Conservation (phyloP, 2,888 invertebrate species). For the Leucania comma region DNA sequence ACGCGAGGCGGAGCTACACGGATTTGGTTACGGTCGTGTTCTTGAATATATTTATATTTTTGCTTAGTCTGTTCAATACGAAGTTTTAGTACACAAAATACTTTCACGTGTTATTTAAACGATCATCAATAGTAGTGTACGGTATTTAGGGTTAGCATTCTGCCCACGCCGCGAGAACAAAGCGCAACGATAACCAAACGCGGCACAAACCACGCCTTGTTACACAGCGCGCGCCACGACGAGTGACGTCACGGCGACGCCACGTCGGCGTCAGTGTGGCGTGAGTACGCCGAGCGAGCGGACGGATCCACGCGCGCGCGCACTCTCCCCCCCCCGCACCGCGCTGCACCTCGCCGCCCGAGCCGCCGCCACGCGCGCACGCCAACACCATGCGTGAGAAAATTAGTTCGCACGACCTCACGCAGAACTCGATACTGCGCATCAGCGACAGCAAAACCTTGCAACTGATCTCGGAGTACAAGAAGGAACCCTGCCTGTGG, state of each 20-base stretch:
- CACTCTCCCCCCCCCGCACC: slow-evolving; percentile 30
- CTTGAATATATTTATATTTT: slow-evolving; percentile 1
- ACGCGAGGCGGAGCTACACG: slow-evolving; percentile 14
- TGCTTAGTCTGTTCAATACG: not conserved
- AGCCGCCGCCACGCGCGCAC: slow-evolving; percentile 32
- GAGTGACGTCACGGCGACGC: slow-evolving; percentile 35
- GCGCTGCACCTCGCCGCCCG: slow-evolving; percentile 7
- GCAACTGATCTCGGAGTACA: slow-evolving; percentile 71
- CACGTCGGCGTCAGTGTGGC: slow-evolving; percentile 66
- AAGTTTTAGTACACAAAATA: not conserved
- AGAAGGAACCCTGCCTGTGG: slow-evolving; percentile 75
- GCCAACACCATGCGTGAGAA: slow-evolving; percentile 49
- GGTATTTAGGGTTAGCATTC: slow-evolving; percentile 6
- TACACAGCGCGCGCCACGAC: slow-evolving; percentile 33
- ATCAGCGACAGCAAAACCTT: slow-evolving; percentile 71
- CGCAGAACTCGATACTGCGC: slow-evolving; percentile 65
- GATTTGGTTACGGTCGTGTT: slow-evolving; percentile 12
- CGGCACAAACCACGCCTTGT: slow-evolving; percentile 21
- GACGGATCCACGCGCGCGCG: slow-evolving; percentile 57
- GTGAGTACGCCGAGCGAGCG: slow-evolving; percentile 66
- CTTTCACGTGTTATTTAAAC: slow-evolving; percentile 15
- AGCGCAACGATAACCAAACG: slow-evolving; percentile 23
- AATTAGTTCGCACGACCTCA: slow-evolving; percentile 43
- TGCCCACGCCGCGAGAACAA: slow-evolving; percentile 37
- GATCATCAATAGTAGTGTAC: not conserved